Evolutionary conservation across 2,888 invertebrate genomes (phyloP), one percentile per base, ranked within the genome.

Genomic region (Mesodorylaimus sp.): DNA sequence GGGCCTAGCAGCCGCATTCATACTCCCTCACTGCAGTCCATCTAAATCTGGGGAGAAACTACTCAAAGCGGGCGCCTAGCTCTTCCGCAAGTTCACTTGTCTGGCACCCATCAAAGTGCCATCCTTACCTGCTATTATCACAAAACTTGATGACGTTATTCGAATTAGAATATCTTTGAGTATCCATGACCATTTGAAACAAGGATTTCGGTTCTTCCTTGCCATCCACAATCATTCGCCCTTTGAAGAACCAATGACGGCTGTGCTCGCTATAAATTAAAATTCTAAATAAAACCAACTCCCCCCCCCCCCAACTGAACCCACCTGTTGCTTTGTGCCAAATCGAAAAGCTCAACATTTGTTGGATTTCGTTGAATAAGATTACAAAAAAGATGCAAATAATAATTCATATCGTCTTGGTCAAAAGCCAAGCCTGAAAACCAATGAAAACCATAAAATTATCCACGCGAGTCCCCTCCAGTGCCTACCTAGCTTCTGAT

Each of bases 61-160:
- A n/a, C n/a, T n/a, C n/a, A n/a, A n/a, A n/a, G n/a, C n/a, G n/a
- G n/a, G n/a, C n/a, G n/a, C n/a, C n/a, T n/a, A n/a, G n/a, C n/a
- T n/a, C n/a, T n/a, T n/a, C n/a, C n/a, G n/a, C n/a, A n/a, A n/a
- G n/a, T n/a, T n/a, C n/a, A n/a, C n/a, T n/a, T n/a, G n/a, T n/a
- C n/a, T n/a, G n/a, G n/a, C n/a, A n/a, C n/a, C n/a, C n/a, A n/a
- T n/a, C n/a, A n/a, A n/a, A n/a, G n/a, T n/a, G n/a, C n/a, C n/a
- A n/a, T n/a, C n/a, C n/a, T 43, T 67, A 81, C 82, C 82, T 86
- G 73, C 91, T 93, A 65, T 97, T 97, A 66, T 95, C 95, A 60
- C 81, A 83, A 66, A 95, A 95, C 68, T 89, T 87, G 56, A 95
- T 93, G 16, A 93, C 83, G 72, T 91, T 95, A 68, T 95, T 95